Percentiles rank a stretch among this genome's conserved stretches.
Evolutionary conservation across 2,888 invertebrate genomes (phyloP).

Genomic region (Ernsta delagoae): DNA sequence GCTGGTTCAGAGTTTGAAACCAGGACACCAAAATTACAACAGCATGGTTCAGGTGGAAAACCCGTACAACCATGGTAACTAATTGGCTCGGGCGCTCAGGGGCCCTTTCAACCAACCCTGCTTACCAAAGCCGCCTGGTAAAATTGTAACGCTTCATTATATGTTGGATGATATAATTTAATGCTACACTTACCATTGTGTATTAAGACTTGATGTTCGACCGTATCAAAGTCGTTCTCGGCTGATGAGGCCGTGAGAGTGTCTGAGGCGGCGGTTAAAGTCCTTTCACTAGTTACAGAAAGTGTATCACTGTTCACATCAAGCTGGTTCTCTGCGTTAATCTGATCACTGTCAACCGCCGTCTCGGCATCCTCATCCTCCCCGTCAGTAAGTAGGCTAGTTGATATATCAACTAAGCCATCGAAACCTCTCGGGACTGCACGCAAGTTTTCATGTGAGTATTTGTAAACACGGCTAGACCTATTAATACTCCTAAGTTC

Average conservation of each 20-base stretch:
- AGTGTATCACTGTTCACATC: neutral
- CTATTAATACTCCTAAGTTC: neutral
- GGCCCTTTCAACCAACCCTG: slow-evolving; percentile 1
- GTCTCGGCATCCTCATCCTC: slow-evolving; percentile 5
- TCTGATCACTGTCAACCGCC: neutral
- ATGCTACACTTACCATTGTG: neutral
- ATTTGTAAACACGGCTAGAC: neutral
- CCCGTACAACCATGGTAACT: neutral
- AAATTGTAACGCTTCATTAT: neutral
- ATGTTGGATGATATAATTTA: neutral
- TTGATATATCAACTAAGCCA: slow-evolving; percentile 3
- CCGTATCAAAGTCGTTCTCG: neutral
- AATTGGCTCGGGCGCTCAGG: neutral
- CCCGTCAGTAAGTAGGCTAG: neutral
- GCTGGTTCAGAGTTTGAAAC: neutral
- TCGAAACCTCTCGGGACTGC: slow-evolving; percentile 9
- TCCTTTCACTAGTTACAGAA: neutral
- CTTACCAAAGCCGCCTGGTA: neutral
- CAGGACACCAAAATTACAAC: neutral
- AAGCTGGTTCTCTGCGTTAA: neutral
- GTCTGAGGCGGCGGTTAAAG: slow-evolving; percentile 8
- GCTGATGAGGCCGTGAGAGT: slow-evolving; percentile 2
- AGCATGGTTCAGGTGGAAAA: neutral
- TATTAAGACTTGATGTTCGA: neutral
- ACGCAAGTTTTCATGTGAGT: slow-evolving; percentile 6